phyloP scores from a whole-genome alignment of 2,888 invertebrate genomes.

The Strigamia crassipes region DNA sequence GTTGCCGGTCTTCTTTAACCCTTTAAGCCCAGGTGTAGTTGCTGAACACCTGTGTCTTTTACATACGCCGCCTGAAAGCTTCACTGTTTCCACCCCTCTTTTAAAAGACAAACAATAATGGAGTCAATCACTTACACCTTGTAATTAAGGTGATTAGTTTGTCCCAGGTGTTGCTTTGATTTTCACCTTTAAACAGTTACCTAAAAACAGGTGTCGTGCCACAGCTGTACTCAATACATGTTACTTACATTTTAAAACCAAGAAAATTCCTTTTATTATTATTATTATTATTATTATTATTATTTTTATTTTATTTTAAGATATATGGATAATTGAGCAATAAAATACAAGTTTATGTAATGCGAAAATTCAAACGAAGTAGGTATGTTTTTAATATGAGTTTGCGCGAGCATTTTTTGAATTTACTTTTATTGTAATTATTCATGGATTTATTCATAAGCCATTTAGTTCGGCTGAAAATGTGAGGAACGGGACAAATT shows the following conservation, averaged over 20 bases:
- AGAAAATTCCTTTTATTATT: too few relatives aligned
- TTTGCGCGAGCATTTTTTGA: too few relatives aligned
- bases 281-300: too few relatives aligned
- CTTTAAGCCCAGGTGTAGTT: conserved; percentile 8
- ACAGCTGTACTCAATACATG: too few relatives aligned
- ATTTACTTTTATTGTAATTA: neutral
- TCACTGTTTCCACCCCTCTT: neutral
- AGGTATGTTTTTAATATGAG: too few relatives aligned
- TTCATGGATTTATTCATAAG: conserved; percentile 32
- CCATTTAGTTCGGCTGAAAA: neutral
- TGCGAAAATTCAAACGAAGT: too few relatives aligned
- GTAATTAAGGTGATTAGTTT: conserved; percentile 33
- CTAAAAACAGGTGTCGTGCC: conserved; percentile 5
- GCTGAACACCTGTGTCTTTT: neutral
- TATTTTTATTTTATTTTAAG: too few relatives aligned
- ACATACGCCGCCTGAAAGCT: neutral
- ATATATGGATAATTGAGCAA: too few relatives aligned
- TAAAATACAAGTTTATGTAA: too few relatives aligned
- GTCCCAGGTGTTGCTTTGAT: conserved; percentile 26
- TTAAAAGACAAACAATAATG: conserved; percentile 23
- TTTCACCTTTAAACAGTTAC: conserved; percentile 21
- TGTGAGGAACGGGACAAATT: neutral
- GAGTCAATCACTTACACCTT: conserved; percentile 40
- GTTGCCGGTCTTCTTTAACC: neutral
- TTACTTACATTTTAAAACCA: too few relatives aligned